These are phyloP conservation scores for Tringa solitaria DNA, from an alignment of 2,113 vertebrate genomes.

Conservation along the genomic window DNA sequence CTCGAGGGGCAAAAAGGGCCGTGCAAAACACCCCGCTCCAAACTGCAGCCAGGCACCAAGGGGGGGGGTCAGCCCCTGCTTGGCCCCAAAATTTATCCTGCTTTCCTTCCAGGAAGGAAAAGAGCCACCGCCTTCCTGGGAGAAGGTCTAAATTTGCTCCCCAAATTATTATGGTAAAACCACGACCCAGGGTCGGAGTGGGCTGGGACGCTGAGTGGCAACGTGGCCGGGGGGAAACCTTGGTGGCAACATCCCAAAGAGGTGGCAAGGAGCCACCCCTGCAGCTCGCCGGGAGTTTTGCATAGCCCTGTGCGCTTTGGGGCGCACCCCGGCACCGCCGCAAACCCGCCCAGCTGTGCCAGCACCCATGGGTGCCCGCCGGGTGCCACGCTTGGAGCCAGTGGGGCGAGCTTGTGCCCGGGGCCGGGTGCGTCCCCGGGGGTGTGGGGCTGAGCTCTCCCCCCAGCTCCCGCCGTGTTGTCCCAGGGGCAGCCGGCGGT, in stretches of 20 bases:
- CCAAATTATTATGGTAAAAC: neutral
- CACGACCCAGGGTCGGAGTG: rapidly evolving
- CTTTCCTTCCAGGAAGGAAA: neutral
- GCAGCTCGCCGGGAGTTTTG: neutral
- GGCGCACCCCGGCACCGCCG: neutral
- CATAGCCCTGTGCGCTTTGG: neutral
- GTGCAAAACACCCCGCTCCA: neutral
- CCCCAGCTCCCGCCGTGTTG: neutral
- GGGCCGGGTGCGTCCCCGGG: neutral
- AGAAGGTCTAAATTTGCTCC: neutral
- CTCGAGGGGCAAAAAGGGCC: neutral
- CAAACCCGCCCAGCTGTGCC: neutral
- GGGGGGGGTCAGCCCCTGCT: neutral
- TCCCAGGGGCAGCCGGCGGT: neutral
- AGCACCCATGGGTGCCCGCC: neutral
- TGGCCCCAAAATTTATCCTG: neutral
- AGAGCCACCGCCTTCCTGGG: neutral
- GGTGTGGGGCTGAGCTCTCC: neutral
- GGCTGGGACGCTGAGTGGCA: neutral
- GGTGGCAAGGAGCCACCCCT: neutral
- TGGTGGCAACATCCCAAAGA: neutral
- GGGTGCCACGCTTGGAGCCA: neutral
- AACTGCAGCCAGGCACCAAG: neutral
- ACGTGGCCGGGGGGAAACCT: rapidly evolving
- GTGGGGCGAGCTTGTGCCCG: neutral